These are phyloP conservation scores for Heliocidaris tuberculata DNA, from an alignment of 35 echinoderm and acorn worm species.

Conservation along the genomic window DNA sequence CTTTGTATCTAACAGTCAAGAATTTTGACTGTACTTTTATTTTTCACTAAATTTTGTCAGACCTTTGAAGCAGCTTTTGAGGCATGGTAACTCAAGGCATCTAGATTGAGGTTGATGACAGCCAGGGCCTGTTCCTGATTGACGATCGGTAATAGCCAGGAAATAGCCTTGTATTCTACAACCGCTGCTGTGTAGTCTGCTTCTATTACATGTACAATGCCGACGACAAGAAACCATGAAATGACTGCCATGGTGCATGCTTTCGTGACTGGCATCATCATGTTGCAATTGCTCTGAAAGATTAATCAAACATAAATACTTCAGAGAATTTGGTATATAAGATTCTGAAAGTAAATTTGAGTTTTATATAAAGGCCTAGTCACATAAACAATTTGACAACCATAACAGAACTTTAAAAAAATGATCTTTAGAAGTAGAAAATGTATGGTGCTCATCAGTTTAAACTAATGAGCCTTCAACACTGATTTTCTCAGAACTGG, in stretches of 20 bases:
- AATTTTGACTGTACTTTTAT: not conserved
- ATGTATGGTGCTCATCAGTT: too few relatives aligned
- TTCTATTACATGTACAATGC: not conserved
- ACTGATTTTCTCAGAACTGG: too few relatives aligned
- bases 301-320: not conserved
- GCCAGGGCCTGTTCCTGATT: slow-evolving; percentile 23
- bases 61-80: slow-evolving; percentile 50
- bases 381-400: too few relatives aligned
- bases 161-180: slow-evolving; percentile 27
- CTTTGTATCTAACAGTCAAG: too few relatives aligned
- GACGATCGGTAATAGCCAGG: slow-evolving; percentile 34
- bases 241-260: not conserved
- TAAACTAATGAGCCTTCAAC: too few relatives aligned
- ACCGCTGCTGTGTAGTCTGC: slow-evolving; percentile 58
- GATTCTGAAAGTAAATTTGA: too few relatives aligned
- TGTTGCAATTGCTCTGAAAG: not conserved
- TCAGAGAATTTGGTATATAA: too few relatives aligned
- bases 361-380: too few relatives aligned
- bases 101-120: slow-evolving; percentile 56
- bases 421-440: too few relatives aligned
- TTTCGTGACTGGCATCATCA: not conserved
- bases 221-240: not conserved
- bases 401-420: too few relatives aligned
- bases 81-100: slow-evolving; percentile 37
- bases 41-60: not conserved